Evolutionary conservation across 2,113 vertebrate species (phyloP).

Genomic region (Stomatorhinus ivindoensis): DNA sequence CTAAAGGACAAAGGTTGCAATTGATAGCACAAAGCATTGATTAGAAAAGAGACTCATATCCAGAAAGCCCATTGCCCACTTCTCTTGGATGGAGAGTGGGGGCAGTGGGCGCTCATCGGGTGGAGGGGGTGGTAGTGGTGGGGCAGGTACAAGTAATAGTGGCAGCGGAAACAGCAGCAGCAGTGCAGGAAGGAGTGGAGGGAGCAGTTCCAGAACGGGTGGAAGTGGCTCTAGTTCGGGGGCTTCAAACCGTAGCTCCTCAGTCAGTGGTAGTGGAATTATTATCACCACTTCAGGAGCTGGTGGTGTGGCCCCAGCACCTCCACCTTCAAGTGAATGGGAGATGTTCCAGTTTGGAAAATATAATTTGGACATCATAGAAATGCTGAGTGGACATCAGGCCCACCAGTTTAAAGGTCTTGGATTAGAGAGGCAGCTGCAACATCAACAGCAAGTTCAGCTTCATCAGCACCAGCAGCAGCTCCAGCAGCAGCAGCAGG

Average conservation of each 20-base stretch:
- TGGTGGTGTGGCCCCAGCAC: conserved; percentile 58
- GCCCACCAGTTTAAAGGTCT: conserved; percentile 72
- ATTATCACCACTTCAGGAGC: conserved; percentile 50
- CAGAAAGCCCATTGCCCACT: conserved; percentile 31
- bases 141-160: conserved; percentile 37
- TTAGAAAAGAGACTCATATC: not conserved
- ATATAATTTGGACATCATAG: conserved; percentile 77
- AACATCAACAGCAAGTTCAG: conserved; percentile 71
- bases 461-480: conserved; percentile 63
- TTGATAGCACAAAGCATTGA: not conserved
- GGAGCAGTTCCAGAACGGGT: conserved; percentile 38
- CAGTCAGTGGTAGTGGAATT: conserved; percentile 42
- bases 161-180: conserved; percentile 23
- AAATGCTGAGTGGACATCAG: conserved; percentile 75
- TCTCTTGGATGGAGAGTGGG: conserved; percentile 52
- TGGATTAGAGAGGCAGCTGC: conserved; percentile 69
- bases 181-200: conserved; percentile 39
- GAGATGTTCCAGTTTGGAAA: conserved; percentile 78
- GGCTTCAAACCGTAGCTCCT: conserved; percentile 34
- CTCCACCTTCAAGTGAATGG: conserved; percentile 67
- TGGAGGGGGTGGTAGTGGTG: conserved; percentile 29
- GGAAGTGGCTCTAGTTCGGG: conserved; percentile 11
- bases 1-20: not conserved
- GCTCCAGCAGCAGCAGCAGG: conserved; percentile 69
- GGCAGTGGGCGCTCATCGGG: conserved; percentile 41